Base-by-base conservation (phyloP, 1,140 invertebrate genomes). In the Drosophila grimshawi region DNA sequence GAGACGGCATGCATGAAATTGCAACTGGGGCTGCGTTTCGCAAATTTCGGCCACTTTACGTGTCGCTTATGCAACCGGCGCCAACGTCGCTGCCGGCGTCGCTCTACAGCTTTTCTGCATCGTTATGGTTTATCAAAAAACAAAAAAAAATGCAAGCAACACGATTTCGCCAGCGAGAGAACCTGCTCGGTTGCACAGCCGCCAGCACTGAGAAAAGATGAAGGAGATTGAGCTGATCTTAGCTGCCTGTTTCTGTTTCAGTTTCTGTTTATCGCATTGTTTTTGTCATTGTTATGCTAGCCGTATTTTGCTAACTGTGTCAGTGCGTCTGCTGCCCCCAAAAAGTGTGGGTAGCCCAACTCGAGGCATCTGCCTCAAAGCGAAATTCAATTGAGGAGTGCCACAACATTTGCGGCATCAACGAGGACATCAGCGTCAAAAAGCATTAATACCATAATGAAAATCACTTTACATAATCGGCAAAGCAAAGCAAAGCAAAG, bases 41-140 rank as follows among this genome's bases (percentile, higher is more conserved):
- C 82, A 86, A 86, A 83, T 88, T 81, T 88, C 76, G 82, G 65
- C 80, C 82, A 86, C 75, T 86, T 86, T 82, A 76, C 67, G 59
- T 49, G 59, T 41, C 67, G 76, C 66, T 86, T 86, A 83, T 81
- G 82, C 83, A 86, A 86, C 10, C 55, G 52, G 72, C 62, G 53
- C 52, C 46, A 61, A 52, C 76, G 72, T 66, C 69, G 56, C 41
- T 41, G 72, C 41, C 45, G 45, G 29, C 57, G 55, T 59, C 43
- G 53, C 39, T 4, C 3, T 10, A 19, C 19, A 19, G 33, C 3
- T 4, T 35, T 3, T n/a, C 10, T 43, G 27, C 57, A 56, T 64
- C 75, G 76, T 80, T 86, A 88, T 86, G 82, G 29, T 86, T 86
- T 86, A 86, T 86, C 82, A 86, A 79, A 81, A 86, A 37, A 55